These are phyloP conservation scores for Dasypus novemcinctus DNA, from an alignment of 2,113 vertebrate genomes.

Conservation along the genomic window DNA sequence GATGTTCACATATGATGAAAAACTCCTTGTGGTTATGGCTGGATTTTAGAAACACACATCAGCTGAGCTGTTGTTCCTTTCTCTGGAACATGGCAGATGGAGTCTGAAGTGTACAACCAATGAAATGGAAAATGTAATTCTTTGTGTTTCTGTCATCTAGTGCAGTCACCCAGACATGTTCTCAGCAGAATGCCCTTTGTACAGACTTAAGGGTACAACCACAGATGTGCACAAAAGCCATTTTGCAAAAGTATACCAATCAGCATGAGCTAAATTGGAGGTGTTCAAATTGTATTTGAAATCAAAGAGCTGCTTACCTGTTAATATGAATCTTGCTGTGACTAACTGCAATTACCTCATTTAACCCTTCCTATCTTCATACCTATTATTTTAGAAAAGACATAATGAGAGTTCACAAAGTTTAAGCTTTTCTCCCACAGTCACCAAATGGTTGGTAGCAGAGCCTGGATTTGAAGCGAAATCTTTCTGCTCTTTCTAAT, in stretches of 20 bases:
- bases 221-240: not conserved
- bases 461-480: constrained; percentile 41
- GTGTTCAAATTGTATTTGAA: not conserved
- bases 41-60: not conserved
- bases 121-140: constrained; percentile 49
- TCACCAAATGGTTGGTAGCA: not conserved
- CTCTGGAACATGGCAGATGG: constrained; percentile 53
- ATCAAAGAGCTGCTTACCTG: not conserved
- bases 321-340: not conserved
- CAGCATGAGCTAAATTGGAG: not conserved
- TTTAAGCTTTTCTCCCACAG: not conserved
- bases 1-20: not conserved
- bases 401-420: not conserved
- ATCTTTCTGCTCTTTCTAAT: not conserved
- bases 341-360: not conserved
- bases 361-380: not conserved
- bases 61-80: not conserved
- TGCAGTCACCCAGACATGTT: constrained; percentile 18
- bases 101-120: not conserved
- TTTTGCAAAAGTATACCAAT: not conserved
- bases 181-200: constrained; percentile 53
- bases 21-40: not conserved
- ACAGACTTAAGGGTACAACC: constrained; percentile 21
- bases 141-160: constrained; percentile 50
- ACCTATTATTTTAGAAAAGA: not conserved